A percentile compares a stretch with the other conserved stretches of the same genome.
These are phyloP conservation scores for Ammodramus savannarum DNA, from an alignment of 2,113 vertebrate genomes.

Conservation along the genomic window DNA sequence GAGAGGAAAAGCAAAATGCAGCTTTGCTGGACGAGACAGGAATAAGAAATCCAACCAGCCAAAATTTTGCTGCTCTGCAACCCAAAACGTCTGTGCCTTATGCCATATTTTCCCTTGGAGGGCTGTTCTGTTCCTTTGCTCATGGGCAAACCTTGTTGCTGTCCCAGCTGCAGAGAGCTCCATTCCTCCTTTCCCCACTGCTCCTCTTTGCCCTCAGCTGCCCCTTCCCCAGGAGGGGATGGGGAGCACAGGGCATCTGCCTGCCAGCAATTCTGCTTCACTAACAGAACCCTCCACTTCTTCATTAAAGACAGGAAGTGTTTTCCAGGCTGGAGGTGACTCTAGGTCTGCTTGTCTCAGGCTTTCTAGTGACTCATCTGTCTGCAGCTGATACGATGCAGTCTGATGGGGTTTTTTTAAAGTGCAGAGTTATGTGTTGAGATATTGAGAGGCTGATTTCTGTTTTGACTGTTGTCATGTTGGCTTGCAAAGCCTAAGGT, in stretches of 20 bases:
- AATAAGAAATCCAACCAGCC: background rate
- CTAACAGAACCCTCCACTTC: background rate
- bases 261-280: background rate
- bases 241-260: background rate
- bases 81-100: background rate
- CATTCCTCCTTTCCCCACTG: rapidly evolving
- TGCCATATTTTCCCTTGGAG: background rate
- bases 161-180: background rate
- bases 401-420: background rate
- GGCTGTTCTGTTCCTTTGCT: background rate
- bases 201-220: rapidly evolving
- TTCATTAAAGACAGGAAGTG: background rate
- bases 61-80: background rate
- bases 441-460: background rate
- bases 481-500: slow-evolving; percentile 2
- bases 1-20: background rate
- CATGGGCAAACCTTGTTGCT: background rate
- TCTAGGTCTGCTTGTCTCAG: slow-evolving; percentile 24
- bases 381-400: slow-evolving; percentile 35
- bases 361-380: slow-evolving; percentile 58
- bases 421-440: background rate
- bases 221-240: background rate
- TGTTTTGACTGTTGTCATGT: slow-evolving; percentile 51
- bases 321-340: slow-evolving; percentile 62
- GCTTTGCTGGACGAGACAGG: background rate